Percentiles rank a stretch among this genome's conserved stretches.
Evolutionary conservation across 2,888 invertebrate species (phyloP).

Genomic region (Poecilobothrus nobilitatus): DNA sequence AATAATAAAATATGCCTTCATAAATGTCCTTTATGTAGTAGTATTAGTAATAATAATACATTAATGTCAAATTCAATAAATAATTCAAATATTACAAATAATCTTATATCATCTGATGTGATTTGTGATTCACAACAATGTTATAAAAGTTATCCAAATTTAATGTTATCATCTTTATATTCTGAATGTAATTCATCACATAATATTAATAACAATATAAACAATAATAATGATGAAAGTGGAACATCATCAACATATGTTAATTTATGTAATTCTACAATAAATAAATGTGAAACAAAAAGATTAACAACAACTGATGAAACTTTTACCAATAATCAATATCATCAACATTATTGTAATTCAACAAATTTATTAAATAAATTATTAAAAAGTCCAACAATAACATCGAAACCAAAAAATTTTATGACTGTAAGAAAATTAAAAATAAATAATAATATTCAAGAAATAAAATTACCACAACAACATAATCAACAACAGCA

Average conservation of each 20-base stretch:
- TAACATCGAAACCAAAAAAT: slow-evolving; percentile 12
- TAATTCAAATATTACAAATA: not conserved
- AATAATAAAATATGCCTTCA: not conserved
- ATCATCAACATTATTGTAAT: slow-evolving; percentile 15
- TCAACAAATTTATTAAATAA: not conserved
- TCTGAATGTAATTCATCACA: not conserved
- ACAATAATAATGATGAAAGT: not conserved
- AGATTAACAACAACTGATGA: not conserved
- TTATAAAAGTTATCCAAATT: slow-evolving; percentile 40
- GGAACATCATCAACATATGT: not conserved
- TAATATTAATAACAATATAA: not conserved
- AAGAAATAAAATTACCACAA: not conserved
- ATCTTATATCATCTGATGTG: not conserved
- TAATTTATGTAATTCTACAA: no score
- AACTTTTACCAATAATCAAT: not conserved
- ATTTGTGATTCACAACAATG: not conserved
- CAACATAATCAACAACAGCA: not conserved
- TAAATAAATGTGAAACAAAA: not conserved
- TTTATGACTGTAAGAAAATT: slow-evolving; percentile 23
- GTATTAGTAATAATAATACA: not conserved
- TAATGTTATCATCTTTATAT: slow-evolving; percentile 21
- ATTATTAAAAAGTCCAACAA: slow-evolving; percentile 21
- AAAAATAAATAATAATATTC: slow-evolving; percentile 18
- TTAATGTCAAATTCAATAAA: not conserved
- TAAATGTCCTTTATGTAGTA: slow-evolving; percentile 1